Conservation (phyloP, 35 echinoderm and acorn worm species). For the Nesometra sesokonis region DNA sequence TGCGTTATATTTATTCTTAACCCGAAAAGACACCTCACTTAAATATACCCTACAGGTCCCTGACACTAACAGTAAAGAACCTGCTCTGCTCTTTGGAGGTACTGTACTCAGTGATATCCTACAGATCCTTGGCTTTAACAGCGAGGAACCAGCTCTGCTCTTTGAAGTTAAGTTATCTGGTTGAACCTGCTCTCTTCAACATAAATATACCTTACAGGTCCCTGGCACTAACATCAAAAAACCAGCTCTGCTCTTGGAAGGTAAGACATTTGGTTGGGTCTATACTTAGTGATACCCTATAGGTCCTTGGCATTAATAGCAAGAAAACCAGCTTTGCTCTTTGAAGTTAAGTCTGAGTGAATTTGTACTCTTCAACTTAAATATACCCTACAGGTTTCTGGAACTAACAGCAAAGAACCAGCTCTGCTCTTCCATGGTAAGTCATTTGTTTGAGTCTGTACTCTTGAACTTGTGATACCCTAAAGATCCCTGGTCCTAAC, state of each 20-base stretch:
- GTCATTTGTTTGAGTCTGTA: not conserved
- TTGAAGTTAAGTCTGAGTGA: not conserved
- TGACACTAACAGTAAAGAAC: too few species aligned
- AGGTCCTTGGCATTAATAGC: too few species aligned
- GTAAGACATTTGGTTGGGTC: not conserved
- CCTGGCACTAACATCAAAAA: too few species aligned
- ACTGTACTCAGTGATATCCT: not conserved
- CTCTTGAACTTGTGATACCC: not conserved
- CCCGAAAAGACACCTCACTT: too few species aligned
- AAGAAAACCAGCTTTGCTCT: too few species aligned
- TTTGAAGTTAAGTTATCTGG: not conserved
- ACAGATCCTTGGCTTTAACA: not conserved
- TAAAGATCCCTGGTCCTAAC: not conserved
- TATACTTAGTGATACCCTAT: not conserved
- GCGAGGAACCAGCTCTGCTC: not conserved
- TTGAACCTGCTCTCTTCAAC: not conserved
- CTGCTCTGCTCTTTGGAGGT: not conserved
- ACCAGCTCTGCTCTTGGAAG: too few species aligned
- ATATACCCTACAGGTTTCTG: not conserved
- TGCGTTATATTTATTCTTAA: too few species aligned
- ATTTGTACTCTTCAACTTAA: not conserved
- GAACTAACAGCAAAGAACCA: not conserved
- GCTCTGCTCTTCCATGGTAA: too few species aligned
- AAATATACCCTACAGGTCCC: too few species aligned
- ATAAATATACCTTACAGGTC: not conserved